These are phyloP conservation scores for Oeneis ivallda DNA, from an alignment of 2,888 invertebrate genomes.

Conservation along the genomic window DNA sequence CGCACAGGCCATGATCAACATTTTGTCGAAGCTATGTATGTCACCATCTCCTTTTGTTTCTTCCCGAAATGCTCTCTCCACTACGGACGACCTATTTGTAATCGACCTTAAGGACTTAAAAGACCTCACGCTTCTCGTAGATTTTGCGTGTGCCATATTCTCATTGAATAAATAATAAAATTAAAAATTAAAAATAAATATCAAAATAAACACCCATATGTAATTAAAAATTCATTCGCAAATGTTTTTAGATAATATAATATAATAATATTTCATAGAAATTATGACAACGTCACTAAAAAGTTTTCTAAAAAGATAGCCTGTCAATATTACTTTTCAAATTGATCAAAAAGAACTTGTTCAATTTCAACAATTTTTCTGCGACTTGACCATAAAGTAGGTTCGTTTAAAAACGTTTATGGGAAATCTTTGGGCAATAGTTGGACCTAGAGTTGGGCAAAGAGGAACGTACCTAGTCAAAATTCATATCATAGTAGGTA, in stretches of 20 bases:
- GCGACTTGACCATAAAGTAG: too few relatives aligned
- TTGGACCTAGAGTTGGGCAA: too few relatives aligned
- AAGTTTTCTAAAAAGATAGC: too few relatives aligned
- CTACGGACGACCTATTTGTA: constrained; percentile 12
- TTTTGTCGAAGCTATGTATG: constrained; percentile 43
- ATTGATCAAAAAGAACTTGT: too few relatives aligned
- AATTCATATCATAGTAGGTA: too few relatives aligned
- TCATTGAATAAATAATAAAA: not conserved
- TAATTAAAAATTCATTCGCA: not conserved
- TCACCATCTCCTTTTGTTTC: constrained; percentile 27
- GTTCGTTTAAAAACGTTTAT: too few relatives aligned
- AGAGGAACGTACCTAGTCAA: too few relatives aligned
- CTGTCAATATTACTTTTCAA: too few relatives aligned
- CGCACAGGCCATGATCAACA: constrained; percentile 41
- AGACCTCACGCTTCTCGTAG: constrained; percentile 33
- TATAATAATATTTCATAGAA: not conserved
- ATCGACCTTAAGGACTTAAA: constrained; percentile 33
- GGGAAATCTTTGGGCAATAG: too few relatives aligned
- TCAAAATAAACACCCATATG: not conserved
- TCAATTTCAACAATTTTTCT: too few relatives aligned
- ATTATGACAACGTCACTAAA: not conserved
- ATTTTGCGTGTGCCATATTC: constrained; percentile 31
- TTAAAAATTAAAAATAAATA: constrained; percentile 6
- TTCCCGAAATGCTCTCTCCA: constrained; percentile 10
- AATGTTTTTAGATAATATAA: not conserved